Evolutionary conservation across 1,140 invertebrate genomes (phyloP).

Genomic region (Bombyx mori): ASM3026992v2 NC_085107.1:16569001-16569500

Average conservation of each 20-base stretch:
- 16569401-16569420: slow-evolving; percentile 94
- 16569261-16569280: too few species aligned
- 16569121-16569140: too few species aligned
- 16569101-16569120: too few species aligned
- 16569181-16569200: too few species aligned
- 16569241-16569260: too few species aligned
- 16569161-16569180: too few species aligned
- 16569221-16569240: too few species aligned
- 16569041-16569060: slow-evolving; percentile 88
- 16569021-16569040: slow-evolving; percentile 70
- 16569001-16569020: slow-evolving; percentile 65
- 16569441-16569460: slow-evolving; percentile 70
- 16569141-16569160: too few species aligned
- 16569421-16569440: slow-evolving; percentile 89
- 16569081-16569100: slow-evolving; percentile 71
- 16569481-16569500: slow-evolving; percentile 65
- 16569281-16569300: too few species aligned
- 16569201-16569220: too few species aligned
- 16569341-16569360: slow-evolving; percentile 4
- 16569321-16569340: too few species aligned
- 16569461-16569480: slow-evolving; percentile 67
- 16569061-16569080: slow-evolving; percentile 86
- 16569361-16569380: slow-evolving; percentile 89
- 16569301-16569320: too few species aligned
- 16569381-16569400: slow-evolving; percentile 92